These are phyloP conservation scores for Solea solea DNA, from an alignment of 2,113 vertebrate species.

Conservation along the genomic window DNA sequence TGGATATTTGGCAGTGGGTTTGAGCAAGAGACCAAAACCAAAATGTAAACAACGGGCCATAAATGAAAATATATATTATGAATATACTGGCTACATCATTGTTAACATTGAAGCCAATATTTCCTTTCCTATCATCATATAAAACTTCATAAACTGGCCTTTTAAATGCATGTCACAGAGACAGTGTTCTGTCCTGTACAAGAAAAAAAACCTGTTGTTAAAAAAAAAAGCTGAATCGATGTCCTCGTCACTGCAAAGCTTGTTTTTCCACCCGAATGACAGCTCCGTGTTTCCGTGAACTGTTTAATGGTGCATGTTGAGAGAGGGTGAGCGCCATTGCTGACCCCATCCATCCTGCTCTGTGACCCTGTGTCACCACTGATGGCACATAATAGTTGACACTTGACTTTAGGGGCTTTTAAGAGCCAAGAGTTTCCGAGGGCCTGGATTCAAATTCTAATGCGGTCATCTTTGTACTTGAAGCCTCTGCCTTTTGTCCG, in stretches of 20 bases:
- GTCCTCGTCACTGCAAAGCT: conserved; percentile 44
- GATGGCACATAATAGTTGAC: conserved; percentile 77
- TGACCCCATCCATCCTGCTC: conserved; percentile 69
- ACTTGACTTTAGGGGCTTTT: conserved; percentile 76
- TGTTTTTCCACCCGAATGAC: conserved; percentile 61
- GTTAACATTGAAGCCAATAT: no score
- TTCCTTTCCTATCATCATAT: no score
- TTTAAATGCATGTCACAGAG: conserved; percentile 21
- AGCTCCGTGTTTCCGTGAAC: conserved; percentile 61
- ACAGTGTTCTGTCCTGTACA: conserved; percentile 20
- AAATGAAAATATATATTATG: no score
- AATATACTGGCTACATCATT: no score
- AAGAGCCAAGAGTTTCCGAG: conserved; percentile 62
- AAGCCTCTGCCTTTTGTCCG: conserved; percentile 54
- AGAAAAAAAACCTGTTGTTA: conserved; percentile 18
- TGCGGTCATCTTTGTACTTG: conserved; percentile 60
- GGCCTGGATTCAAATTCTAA: conserved; percentile 72
- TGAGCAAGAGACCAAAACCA: no score
- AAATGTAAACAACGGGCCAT: no score
- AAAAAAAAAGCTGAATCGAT: conserved; percentile 19
- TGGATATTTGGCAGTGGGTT: no score
- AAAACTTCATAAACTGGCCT: no score
- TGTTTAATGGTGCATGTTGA: conserved; percentile 76
- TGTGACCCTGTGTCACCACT: conserved; percentile 73
- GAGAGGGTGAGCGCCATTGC: conserved; percentile 51